phyloP scores from a whole-genome alignment of 2,113 vertebrate species.

The Hyaena hyaena region DNA sequence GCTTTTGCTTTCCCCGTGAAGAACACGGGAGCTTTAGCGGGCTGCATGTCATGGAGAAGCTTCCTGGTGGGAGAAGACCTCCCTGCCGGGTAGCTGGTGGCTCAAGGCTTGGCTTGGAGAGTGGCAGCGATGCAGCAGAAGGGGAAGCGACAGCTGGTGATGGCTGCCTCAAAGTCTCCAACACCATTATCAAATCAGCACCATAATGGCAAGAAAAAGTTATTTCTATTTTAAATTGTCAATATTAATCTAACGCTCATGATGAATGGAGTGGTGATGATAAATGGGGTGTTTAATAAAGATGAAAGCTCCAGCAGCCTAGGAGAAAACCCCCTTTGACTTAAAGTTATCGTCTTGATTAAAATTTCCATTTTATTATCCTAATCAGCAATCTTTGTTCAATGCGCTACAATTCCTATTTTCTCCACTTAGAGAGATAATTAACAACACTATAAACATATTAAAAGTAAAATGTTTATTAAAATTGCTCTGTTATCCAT shows the following conservation, averaged over 20 bases:
- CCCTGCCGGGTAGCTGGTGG: accelerated
- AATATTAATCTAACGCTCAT: slow-evolving; percentile 74
- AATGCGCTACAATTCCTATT: slow-evolving; percentile 71
- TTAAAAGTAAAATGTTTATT: slow-evolving; percentile 79
- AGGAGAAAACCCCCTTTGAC: slow-evolving; percentile 67
- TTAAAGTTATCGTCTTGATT: slow-evolving; percentile 79
- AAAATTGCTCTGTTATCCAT: slow-evolving; percentile 67
- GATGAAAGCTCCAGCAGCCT: slow-evolving; percentile 67
- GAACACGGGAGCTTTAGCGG: accelerated
- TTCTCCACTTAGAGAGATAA: slow-evolving; percentile 80
- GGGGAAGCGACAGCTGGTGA: not conserved
- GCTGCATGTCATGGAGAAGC: accelerated
- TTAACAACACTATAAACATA: slow-evolving; percentile 82
- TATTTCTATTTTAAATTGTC: slow-evolving; percentile 78
- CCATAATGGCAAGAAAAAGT: slow-evolving; percentile 63
- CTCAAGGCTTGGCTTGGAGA: not conserved
- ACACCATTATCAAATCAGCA: not conserved
- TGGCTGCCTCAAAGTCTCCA: not conserved
- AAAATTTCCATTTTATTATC: slow-evolving; percentile 83
- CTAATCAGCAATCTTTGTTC: slow-evolving; percentile 82
- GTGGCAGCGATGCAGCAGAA: not conserved
- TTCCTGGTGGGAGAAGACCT: not conserved
- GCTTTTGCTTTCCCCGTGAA: not conserved
- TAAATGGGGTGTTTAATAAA: slow-evolving; percentile 78
- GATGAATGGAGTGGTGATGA: slow-evolving; percentile 71